Conservation (phyloP, 1,140 invertebrate species). For the Cydia amplana region DNA sequence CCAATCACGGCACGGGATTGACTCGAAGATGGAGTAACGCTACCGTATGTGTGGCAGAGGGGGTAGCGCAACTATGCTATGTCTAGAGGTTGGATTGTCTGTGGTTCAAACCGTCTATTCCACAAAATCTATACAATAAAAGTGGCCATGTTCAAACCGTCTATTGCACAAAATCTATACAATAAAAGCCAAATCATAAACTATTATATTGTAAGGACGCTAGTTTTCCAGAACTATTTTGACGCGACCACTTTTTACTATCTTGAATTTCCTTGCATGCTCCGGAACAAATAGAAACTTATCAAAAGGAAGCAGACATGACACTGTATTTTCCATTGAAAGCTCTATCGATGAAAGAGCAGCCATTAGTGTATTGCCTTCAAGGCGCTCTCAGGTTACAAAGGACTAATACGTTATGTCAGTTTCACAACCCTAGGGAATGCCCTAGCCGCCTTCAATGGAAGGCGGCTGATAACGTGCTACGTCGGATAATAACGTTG, state of each 20-base stretch:
- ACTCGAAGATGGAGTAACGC: no score
- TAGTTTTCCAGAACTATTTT: neutral
- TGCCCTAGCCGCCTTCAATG: no score
- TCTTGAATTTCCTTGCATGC: neutral
- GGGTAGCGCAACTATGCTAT: no score
- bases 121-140: no score
- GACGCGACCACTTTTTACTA: neutral
- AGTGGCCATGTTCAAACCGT: no score
- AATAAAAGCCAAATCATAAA: no score
- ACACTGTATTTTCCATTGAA: slow-evolving; percentile 5
- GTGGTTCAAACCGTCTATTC: no score
- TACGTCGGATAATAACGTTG: neutral
- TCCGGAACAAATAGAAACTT: neutral
- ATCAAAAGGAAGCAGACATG: slow-evolving; percentile 8
- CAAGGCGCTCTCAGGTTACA: neutral
- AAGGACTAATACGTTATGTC: neutral
- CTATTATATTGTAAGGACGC: no score
- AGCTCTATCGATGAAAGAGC: slow-evolving; percentile 4
- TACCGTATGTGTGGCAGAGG: no score
- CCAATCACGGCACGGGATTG: no score
- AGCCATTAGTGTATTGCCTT: slow-evolving; percentile 13
- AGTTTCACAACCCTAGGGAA: neutral
- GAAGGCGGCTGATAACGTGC: neutral
- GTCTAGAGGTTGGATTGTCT: no score
- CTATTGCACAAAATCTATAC: no score